A percentile compares a stretch with the other conserved stretches of the same genome.
These are phyloP conservation scores for Pyrgilauda ruficollis DNA, from an alignment of 2,113 vertebrate genomes.

Conservation along the genomic window DNA sequence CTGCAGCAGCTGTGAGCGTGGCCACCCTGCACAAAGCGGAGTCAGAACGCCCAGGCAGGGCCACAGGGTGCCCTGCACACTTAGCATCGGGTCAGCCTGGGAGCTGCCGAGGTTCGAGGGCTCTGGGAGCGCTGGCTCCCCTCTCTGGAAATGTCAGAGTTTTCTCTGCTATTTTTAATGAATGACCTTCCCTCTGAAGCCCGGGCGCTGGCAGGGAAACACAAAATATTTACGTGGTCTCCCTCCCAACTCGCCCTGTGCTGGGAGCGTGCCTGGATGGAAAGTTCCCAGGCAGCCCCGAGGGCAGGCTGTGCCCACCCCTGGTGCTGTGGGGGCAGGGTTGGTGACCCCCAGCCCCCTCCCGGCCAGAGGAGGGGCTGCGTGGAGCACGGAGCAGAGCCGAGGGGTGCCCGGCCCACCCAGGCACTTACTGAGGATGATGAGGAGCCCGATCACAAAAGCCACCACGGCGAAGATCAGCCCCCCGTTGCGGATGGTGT, in stretches of 20 bases:
- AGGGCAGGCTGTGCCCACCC: not conserved
- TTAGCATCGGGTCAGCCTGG: rapidly evolving
- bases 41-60: not conserved
- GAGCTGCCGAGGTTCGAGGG: not conserved
- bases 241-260: not conserved
- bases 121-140: not conserved
- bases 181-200: constrained; percentile 27
- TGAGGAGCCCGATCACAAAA: constrained; percentile 79
- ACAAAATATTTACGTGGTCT: constrained; percentile 28
- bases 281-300: not conserved
- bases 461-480: constrained; percentile 82
- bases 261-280: constrained; percentile 1
- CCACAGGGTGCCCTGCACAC: not conserved
- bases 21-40: rapidly evolving
- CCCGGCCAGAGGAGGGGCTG: rapidly evolving
- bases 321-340: not conserved
- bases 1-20: rapidly evolving
- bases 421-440: constrained; percentile 81
- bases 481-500: constrained; percentile 79
- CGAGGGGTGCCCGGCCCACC: rapidly evolving
- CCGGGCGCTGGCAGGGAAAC: constrained; percentile 2
- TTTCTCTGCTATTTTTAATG: constrained; percentile 58
- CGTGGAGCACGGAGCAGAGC: not conserved
- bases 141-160: constrained; percentile 11
- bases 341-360: not conserved